Conservation (phyloP, 2,797 vertebrate species). For the Eleutherodactylus coqui region DNA sequence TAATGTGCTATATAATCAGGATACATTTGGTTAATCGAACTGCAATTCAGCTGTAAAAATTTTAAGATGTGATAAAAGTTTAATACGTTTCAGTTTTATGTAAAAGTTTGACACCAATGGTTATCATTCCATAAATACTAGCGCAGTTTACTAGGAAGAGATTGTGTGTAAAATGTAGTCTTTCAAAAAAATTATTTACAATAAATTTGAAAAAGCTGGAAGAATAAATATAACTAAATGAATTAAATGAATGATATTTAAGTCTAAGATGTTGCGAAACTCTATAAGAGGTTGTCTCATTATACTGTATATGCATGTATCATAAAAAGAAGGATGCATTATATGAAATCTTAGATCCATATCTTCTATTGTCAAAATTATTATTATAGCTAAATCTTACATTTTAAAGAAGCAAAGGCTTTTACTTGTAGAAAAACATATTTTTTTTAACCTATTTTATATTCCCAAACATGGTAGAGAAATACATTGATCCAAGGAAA, state of each 20-base stretch:
- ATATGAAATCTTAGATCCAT: too few species aligned
- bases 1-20: conserved; percentile 62
- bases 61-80: conserved; percentile 63
- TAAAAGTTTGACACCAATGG: conserved; percentile 58
- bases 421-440: too few species aligned
- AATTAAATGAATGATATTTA: conserved; percentile 9
- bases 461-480: too few species aligned
- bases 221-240: too few species aligned
- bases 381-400: not conserved
- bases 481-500: too few species aligned
- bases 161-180: conserved; percentile 22
- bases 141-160: conserved; percentile 40
- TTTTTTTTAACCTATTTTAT: too few species aligned
- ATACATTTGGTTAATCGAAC: conserved; percentile 62
- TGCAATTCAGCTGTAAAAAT: conserved; percentile 61
- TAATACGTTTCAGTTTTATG: conserved; percentile 61
- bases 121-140: conserved; percentile 62
- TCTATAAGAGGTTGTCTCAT: not conserved
- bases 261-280: not conserved
- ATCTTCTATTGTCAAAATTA: not conserved
- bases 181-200: conserved; percentile 28
- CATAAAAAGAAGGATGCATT: too few species aligned
- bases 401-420: not conserved
- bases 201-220: not conserved
- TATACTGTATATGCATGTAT: not conserved